phyloP scores from a whole-genome alignment of 2,888 invertebrate genomes.

The Cheilosia vernalis region DNA sequence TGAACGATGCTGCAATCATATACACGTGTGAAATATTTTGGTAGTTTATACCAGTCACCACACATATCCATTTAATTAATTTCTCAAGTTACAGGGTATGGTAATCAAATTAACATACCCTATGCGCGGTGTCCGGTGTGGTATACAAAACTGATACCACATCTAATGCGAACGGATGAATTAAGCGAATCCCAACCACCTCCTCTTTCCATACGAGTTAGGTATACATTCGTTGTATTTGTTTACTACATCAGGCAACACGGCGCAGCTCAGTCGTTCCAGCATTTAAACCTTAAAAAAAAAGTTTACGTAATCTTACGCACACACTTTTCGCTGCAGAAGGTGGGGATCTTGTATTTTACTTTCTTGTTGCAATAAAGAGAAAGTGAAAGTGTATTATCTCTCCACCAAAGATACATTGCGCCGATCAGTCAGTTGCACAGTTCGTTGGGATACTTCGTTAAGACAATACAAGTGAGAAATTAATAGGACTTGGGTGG shows the following conservation, averaged over 20 bases:
- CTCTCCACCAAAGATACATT: constrained; percentile 73
- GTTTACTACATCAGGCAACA: constrained; percentile 25
- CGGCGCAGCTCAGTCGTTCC: constrained; percentile 52
- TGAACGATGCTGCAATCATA: constrained; percentile 1
- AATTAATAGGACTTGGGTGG: constrained; percentile 40
- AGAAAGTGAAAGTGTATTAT: constrained; percentile 75
- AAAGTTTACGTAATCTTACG: constrained; percentile 68
- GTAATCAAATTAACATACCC: constrained; percentile 62
- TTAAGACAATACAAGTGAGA: constrained; percentile 64
- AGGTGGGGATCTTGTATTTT: constrained; percentile 75
- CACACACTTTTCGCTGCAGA: constrained; percentile 68
- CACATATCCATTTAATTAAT: neutral
- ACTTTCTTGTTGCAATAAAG: constrained; percentile 75
- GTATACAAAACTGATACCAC: constrained; percentile 39
- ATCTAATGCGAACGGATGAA: constrained; percentile 57
- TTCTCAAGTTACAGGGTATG: constrained; percentile 33
- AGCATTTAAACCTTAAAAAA: constrained; percentile 55
- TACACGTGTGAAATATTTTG: constrained; percentile 5
- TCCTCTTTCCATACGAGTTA: constrained; percentile 50
- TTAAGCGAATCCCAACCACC: constrained; percentile 49
- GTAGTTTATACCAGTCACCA: neutral
- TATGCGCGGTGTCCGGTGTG: constrained; percentile 28
- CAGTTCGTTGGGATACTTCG: constrained; percentile 72
- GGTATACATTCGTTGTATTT: constrained; percentile 52
- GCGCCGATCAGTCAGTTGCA: constrained; percentile 70